phyloP scores from a whole-genome alignment of 2,113 vertebrate genomes.

The Leucosticte australis region DNA sequence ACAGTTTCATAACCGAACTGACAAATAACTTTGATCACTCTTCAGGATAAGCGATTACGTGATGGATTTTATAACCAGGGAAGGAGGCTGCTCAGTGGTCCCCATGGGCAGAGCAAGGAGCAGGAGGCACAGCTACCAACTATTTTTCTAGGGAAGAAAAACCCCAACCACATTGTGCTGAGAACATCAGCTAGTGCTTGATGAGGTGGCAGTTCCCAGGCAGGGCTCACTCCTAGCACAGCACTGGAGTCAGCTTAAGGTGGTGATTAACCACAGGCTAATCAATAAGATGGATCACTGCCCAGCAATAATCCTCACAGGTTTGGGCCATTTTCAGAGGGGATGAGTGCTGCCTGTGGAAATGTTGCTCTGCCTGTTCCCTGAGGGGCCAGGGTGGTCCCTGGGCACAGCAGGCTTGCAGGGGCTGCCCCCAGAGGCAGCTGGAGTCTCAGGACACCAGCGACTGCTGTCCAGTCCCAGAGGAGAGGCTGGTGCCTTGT shows the following conservation, averaged over 20 bases:
- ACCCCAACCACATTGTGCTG: neutral
- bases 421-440: neutral
- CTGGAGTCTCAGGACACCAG: neutral
- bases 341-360: neutral
- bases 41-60: conserved; percentile 27
- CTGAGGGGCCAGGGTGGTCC: neutral
- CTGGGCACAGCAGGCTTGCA: neutral
- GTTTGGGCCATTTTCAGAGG: conserved; percentile 19
- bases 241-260: conserved; percentile 42
- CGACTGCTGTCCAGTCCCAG: neutral
- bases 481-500: neutral
- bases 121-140: neutral
- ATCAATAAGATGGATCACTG: conserved; percentile 59
- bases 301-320: conserved; percentile 41
- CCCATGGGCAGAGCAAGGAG: neutral
- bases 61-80: conserved; percentile 48
- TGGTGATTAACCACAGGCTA: neutral
- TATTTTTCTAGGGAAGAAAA: neutral
- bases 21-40: conserved; percentile 66
- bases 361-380: neutral
- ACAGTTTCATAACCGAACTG: conserved; percentile 58
- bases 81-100: conserved; percentile 12
- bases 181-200: neutral
- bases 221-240: neutral
- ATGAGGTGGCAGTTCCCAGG: neutral